phyloP scores from a whole-genome alignment of 1,140 invertebrate genomes.

The Charaxes varanes region DNA sequence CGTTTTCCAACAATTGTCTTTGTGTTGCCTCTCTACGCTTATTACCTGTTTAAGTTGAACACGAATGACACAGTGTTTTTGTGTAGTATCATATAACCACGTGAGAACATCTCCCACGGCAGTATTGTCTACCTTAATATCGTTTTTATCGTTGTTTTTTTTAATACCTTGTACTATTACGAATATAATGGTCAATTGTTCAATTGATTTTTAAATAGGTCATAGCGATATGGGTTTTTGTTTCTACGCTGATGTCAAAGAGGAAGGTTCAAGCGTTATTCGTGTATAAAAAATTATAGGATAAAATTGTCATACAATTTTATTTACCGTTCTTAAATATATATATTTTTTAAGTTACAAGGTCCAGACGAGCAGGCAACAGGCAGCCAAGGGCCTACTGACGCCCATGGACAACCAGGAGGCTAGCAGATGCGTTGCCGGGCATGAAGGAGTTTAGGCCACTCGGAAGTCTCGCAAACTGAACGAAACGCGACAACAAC shows the following conservation, averaged over 20 bases:
- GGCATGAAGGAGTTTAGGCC: no score
- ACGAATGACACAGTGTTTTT: slow-evolving; percentile 32
- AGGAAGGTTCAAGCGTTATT: no score
- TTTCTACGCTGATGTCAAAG: slow-evolving; percentile 1
- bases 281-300: no score
- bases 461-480: no score
- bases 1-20: slow-evolving; percentile 30
- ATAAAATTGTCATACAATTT: no score
- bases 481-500: no score
- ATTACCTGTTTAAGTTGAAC: slow-evolving; percentile 26
- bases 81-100: slow-evolving; percentile 25
- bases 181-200: slow-evolving; percentile 65
- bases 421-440: no score
- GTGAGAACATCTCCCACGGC: slow-evolving; percentile 51
- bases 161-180: slow-evolving; percentile 49
- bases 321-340: no score
- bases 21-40: slow-evolving; percentile 22
- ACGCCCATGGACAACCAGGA: no score
- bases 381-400: no score
- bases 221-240: slow-evolving; percentile 25
- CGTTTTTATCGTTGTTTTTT: slow-evolving; percentile 48
- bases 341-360: no score
- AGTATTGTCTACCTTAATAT: slow-evolving; percentile 43
- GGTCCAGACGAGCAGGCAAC: no score
- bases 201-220: slow-evolving; percentile 59